These are phyloP conservation scores for Scolopax bukidnonensis DNA, from an alignment of 2,797 vertebrate species.

Conservation along the genomic window DNA sequence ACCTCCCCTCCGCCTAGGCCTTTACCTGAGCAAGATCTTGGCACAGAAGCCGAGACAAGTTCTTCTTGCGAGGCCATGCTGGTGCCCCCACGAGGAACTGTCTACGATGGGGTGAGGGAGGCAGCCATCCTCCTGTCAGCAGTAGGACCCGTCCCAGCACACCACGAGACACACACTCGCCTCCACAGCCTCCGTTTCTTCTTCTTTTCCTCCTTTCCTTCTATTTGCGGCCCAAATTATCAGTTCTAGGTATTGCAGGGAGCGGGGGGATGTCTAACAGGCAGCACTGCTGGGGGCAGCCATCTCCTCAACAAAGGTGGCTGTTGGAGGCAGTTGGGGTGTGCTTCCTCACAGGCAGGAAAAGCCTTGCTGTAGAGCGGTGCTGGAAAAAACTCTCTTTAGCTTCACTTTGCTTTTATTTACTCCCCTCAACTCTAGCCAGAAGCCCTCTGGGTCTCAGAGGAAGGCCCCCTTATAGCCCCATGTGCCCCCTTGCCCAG, in stretches of 20 bases:
- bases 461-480: rapidly evolving
- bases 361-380: rapidly evolving
- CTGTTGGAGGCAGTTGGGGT: neutral
- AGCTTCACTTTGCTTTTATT: neutral
- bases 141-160: neutral
- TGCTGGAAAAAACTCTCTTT: neutral
- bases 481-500: rapidly evolving
- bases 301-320: neutral
- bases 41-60: rapidly evolving
- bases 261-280: too few species aligned
- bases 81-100: rapidly evolving
- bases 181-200: too few species aligned
- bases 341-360: too few species aligned
- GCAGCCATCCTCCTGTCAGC: neutral
- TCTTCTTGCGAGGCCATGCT: neutral
- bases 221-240: neutral
- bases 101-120: rapidly evolving
- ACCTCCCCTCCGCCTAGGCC: rapidly evolving
- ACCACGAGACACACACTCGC: rapidly evolving
- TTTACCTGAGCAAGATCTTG: neutral
- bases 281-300: neutral
- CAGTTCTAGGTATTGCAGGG: neutral
- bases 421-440: neutral
- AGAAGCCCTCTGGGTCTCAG: neutral
- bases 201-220: neutral